A percentile compares a stretch with the other conserved stretches of the same genome.
These are phyloP conservation scores for Allobates femoralis DNA, from an alignment of 2,797 vertebrate genomes.

Conservation along the genomic window DNA sequence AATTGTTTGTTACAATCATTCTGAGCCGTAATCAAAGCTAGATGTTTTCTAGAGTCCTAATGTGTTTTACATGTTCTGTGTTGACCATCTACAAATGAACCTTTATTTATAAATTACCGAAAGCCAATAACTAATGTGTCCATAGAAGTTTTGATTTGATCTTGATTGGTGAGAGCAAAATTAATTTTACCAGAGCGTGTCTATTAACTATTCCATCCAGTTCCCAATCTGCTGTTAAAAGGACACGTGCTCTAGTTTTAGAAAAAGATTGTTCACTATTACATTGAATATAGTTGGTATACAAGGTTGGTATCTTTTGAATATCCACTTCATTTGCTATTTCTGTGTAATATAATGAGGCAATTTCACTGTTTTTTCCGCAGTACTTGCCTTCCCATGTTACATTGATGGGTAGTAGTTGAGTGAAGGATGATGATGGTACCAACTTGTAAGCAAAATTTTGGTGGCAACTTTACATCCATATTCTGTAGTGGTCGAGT, in stretches of 20 bases:
- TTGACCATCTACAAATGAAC: conserved; percentile 24
- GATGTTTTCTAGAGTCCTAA: conserved; percentile 1
- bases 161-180: background rate
- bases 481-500: background rate
- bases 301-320: too few species aligned
- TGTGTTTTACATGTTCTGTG: conserved; percentile 6
- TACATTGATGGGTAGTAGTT: background rate
- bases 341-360: background rate
- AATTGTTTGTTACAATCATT: conserved; percentile 37
- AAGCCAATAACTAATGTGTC: conserved; percentile 1
- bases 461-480: background rate
- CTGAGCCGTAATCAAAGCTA: background rate
- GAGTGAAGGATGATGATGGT: background rate
- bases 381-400: background rate
- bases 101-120: background rate
- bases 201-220: background rate
- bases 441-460: background rate
- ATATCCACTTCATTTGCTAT: background rate
- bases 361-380: background rate
- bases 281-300: too few species aligned
- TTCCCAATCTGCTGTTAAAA: background rate
- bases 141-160: background rate
- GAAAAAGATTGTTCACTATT: background rate
- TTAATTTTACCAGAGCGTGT: background rate
- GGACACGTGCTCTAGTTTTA: background rate